Evolutionary conservation across 2,888 invertebrate species (phyloP), one percentile per base, ranked within the genome.

Genomic region (Stomorhina lunata): DNA sequence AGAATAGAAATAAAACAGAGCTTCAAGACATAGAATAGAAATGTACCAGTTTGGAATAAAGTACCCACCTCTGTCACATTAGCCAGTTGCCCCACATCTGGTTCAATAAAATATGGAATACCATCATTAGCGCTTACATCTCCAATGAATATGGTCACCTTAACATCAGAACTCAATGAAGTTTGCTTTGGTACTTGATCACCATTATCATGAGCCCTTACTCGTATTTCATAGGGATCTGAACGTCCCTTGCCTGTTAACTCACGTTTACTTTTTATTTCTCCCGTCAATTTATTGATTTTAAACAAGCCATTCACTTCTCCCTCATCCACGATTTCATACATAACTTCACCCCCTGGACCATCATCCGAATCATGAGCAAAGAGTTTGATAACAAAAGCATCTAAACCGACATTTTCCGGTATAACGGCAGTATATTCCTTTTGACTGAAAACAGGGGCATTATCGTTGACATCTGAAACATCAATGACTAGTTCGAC

Each of bases 51-150:
- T 50, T n/a, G 17, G n/a, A 61, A 22, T n/a, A 2, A 4, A 22
- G 5, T 37, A 40, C 81, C 87, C 81, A 94, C 95, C 93, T 96
- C 96, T 17, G 94, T 93, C 4, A 95, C 92, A 85, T 92, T 93
- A 0, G 95, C 93, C n/a, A 93, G 91, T 89, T 96, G 95, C 45
- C 95, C 95, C 3, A 93, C 90, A 6, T 93, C 93, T 0, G 96
- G 96, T 69, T 94, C 92, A 15, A 95, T 93, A 86, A 96, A 95
- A 25, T 93, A 92, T 0, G 96, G 96, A 1, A 96, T 95, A 0
- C 96, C 96, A 88, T 96, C 96, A 86, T 96, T 96, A 77, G 94
- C 94, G 63, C 95, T 95, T 0, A 96, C 95, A 86, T 96, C 96
- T 0, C 96, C 95, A 43, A 96, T 94, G 84, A 94, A 95, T 2